Percentiles rank a stretch among this genome's conserved stretches.
These are phyloP conservation scores for Cyprinella venusta DNA, from an alignment of 2,797 vertebrate genomes.

Conservation along the genomic window DNA sequence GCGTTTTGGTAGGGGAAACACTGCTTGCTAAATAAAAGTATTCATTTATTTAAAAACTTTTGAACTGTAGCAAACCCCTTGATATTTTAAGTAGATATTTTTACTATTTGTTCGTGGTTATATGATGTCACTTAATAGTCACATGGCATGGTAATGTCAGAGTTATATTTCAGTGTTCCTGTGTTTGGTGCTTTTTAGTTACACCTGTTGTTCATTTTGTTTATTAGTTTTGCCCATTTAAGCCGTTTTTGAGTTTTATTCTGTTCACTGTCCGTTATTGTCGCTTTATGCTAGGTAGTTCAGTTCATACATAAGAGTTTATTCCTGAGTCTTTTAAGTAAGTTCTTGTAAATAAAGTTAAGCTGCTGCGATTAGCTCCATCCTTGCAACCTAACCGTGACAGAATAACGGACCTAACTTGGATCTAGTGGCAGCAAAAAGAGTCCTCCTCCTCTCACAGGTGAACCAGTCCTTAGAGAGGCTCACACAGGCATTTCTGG, in stretches of 20 bases:
- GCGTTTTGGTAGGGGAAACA: too few species aligned
- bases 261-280: background rate
- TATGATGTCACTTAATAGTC: background rate
- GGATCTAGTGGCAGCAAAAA: background rate
- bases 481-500: too few species aligned
- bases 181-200: background rate
- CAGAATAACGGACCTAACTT: background rate
- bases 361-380: background rate
- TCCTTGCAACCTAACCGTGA: background rate
- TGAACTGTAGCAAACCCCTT: too few species aligned
- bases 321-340: too few species aligned
- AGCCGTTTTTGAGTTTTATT: too few species aligned
- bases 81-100: background rate
- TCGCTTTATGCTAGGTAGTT: background rate
- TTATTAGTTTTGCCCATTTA: background rate
- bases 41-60: too few species aligned
- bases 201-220: background rate
- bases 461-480: background rate
- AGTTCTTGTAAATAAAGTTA: background rate
- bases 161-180: background rate
- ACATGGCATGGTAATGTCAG: background rate
- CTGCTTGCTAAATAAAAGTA: too few species aligned
- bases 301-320: background rate
- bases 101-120: background rate
- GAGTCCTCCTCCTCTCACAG: background rate